These are phyloP conservation scores for Caloenas nicobarica DNA, from an alignment of 2,113 vertebrate genomes.

Conservation along the genomic window DNA sequence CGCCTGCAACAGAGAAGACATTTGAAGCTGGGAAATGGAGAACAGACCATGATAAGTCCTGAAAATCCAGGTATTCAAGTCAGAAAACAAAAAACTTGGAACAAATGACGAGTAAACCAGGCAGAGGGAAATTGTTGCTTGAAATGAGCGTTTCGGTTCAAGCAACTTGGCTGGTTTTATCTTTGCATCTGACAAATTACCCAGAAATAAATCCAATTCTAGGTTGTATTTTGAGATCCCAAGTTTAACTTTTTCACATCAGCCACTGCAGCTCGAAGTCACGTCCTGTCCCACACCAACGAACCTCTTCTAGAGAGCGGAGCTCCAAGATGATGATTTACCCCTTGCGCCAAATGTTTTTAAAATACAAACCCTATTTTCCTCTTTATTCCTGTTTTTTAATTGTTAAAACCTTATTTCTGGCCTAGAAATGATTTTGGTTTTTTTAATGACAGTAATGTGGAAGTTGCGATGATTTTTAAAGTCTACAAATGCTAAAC, in stretches of 20 bases:
- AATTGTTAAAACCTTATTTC: background rate
- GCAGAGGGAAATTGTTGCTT: background rate
- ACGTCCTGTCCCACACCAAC: background rate
- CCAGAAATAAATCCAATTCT: background rate
- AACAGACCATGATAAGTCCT: background rate
- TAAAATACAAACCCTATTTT: background rate
- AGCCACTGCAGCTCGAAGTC: background rate
- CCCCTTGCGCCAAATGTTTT: background rate
- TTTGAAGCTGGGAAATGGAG: background rate
- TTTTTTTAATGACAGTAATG: background rate
- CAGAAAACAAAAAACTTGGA: background rate
- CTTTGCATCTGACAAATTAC: background rate
- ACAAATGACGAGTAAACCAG: background rate
- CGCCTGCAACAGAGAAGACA: slow-evolving; percentile 75
- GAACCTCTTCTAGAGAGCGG: background rate
- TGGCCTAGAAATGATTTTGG: background rate
- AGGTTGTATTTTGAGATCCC: background rate
- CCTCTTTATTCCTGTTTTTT: background rate
- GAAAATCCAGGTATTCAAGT: background rate
- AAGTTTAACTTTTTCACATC: background rate
- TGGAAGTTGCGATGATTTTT: background rate
- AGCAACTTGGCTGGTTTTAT: background rate
- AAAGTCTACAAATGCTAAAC: background rate
- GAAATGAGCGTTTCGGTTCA: background rate
- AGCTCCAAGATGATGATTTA: background rate